Evolutionary conservation across 2,888 invertebrate species (phyloP).

Genomic region (Danaus chrysippus): DNA sequence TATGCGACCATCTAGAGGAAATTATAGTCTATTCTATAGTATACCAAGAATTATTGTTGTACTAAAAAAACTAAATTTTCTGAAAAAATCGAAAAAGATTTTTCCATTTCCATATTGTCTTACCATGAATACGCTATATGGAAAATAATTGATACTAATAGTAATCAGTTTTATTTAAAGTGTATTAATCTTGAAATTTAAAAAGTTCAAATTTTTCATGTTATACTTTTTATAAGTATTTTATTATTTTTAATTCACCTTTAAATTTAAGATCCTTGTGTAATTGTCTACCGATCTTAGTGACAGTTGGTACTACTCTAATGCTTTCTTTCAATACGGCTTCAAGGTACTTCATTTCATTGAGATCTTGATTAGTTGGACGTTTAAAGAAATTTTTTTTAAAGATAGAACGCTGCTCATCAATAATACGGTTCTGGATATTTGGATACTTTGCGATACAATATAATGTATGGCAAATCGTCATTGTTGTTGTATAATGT

Average conservation of each 20-base stretch:
- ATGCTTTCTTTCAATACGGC: constrained; percentile 45
- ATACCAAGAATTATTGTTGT: background rate
- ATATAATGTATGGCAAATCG: constrained; percentile 41
- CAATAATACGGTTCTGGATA: constrained; percentile 38
- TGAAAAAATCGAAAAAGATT: too few species aligned
- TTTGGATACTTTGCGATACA: constrained; percentile 40
- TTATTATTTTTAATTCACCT: constrained; percentile 29
- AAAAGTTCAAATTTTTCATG: too few species aligned
- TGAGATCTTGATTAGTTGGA: constrained; percentile 38
- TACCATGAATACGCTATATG: too few species aligned
- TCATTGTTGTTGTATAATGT: constrained; percentile 43
- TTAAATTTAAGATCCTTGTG: constrained; percentile 39
- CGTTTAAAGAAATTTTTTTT: constrained; percentile 34
- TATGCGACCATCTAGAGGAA: constrained; percentile 40
- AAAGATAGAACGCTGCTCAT: constrained; percentile 41
- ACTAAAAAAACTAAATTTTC: too few species aligned
- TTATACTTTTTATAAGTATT: too few species aligned
- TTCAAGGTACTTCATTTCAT: constrained; percentile 46
- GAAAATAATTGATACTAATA: too few species aligned
- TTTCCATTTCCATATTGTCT: too few species aligned
- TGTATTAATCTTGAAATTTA: too few species aligned
- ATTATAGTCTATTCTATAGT: background rate
- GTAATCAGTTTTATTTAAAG: too few species aligned
- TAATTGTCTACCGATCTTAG: constrained; percentile 43
- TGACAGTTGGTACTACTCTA: constrained; percentile 41